Evolutionary conservation across 2,888 invertebrate genomes (phyloP).

Genomic region (Ochropleura plecta): DNA sequence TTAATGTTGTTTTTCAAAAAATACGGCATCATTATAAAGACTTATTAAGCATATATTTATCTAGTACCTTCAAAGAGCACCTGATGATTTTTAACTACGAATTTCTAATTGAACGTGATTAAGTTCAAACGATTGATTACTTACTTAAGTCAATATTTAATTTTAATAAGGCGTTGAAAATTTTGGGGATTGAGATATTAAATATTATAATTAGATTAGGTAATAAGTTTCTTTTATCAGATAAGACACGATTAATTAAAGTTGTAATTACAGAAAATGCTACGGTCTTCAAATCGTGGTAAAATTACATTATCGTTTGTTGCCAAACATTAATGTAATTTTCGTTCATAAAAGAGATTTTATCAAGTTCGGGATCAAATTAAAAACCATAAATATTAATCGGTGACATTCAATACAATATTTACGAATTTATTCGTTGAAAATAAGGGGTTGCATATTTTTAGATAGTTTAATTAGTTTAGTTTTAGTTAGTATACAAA

Average conservation of each 20-base stretch:
- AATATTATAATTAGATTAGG: slow-evolving; percentile 30
- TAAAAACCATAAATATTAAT: not conserved
- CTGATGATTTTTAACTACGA: slow-evolving; percentile 8
- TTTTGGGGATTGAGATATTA: slow-evolving; percentile 10
- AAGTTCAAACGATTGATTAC: slow-evolving; percentile 30
- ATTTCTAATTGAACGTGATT: slow-evolving; percentile 29
- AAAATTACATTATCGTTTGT: slow-evolving; percentile 15
- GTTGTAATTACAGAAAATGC: slow-evolving; percentile 12
- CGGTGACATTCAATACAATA: too few relatives aligned
- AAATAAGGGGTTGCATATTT: not conserved
- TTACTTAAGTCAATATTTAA: slow-evolving; percentile 52
- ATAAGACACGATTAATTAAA: slow-evolving; percentile 31
- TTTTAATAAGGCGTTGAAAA: slow-evolving; percentile 22
- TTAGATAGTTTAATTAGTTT: too few relatives aligned
- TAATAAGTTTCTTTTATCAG: slow-evolving; percentile 36
- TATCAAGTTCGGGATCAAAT: slow-evolving; percentile 1
- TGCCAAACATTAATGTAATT: not conserved
- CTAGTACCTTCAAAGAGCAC: slow-evolving; percentile 1
- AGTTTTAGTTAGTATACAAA: too few relatives aligned
- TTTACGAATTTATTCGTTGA: not conserved
- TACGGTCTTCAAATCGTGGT: slow-evolving; percentile 3
- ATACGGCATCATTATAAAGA: not conserved
- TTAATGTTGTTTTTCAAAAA: too few relatives aligned
- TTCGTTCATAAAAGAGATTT: not conserved
- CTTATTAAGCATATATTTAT: slow-evolving; percentile 18